Evolutionary conservation across 2,888 invertebrate species (phyloP), one percentile per base, ranked within the genome.

Genomic region (Portevinia maculata): DNA sequence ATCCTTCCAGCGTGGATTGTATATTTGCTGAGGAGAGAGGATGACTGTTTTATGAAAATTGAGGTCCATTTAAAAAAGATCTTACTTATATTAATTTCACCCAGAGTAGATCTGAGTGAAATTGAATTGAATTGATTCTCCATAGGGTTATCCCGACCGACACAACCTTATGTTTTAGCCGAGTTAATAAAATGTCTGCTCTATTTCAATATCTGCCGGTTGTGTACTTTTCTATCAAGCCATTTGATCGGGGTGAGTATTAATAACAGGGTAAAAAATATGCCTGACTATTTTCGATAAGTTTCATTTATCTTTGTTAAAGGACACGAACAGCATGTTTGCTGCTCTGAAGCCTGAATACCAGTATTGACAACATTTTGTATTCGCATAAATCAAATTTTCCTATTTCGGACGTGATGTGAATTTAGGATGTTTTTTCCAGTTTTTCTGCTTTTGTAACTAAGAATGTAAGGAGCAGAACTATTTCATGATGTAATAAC

Each of bases 71-170:
- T 83, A 65, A 67, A 78, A 78, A 44, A 60, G 60, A 83, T 83
- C 65, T 65, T 44, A 50, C 62, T 71, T 62, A 50, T 67, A 78
- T 83, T 78, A 73, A 83, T 73, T 71, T 73, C 37, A 78, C 67
- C 62, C 59, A 15, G 28, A 83, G 71, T 71, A 65, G 60, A 44
- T 67, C 55, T 53, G 46, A 60, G 71, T 46, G 55, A 67, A 83
- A 83, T 78, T 83, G 83, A 83, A 83, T 83, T 70, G 65, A 83
- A 78, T 73, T 78, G 83, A 83, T 83, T 78, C 67, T 67, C 34
- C 71, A 62, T 73, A 78, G 60, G 60, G 11, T 19, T n/a, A 24
- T 15, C 8, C 30, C 24, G 1, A 4, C 6, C 32, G 5, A 15
- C 44, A 1, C 2, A 44, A 11, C 32, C 41, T 1, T 3, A 19